Evolutionary conservation across 2,888 invertebrate species (phyloP).

Genomic region (Noctua janthina): DNA sequence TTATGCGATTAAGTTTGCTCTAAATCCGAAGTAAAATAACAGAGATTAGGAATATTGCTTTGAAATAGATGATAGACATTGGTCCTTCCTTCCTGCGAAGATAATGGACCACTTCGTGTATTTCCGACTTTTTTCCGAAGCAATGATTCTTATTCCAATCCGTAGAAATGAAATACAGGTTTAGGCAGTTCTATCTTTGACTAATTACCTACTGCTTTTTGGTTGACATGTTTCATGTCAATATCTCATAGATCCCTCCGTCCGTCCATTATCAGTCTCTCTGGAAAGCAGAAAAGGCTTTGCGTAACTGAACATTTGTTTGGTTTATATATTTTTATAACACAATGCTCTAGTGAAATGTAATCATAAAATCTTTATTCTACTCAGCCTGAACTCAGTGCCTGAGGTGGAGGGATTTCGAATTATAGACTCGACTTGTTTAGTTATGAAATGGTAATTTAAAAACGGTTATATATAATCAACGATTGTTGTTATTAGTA

Average conservation of each 20-base stretch:
- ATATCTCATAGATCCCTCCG: no score
- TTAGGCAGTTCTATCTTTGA: conserved; percentile 22
- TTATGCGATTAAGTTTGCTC: conserved; percentile 53
- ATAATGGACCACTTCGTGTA: conserved; percentile 70
- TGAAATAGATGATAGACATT: conserved; percentile 61
- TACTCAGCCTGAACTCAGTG: neutral
- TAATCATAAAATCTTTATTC: neutral
- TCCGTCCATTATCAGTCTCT: no score
- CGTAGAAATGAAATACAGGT: conserved; percentile 35
- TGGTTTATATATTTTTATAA: neutral
- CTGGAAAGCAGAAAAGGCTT: neutral
- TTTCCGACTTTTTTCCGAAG: conserved; percentile 63
- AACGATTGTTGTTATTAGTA: neutral
- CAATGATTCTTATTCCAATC: conserved; percentile 56
- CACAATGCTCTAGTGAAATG: neutral
- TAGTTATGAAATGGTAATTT: neutral
- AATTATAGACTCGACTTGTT: neutral
- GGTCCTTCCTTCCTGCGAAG: conserved; percentile 61
- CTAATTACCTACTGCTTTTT: conserved; percentile 23
- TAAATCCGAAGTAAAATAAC: conserved; percentile 47
- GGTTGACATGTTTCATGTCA: neutral
- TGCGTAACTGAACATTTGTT: neutral
- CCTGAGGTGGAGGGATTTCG: neutral
- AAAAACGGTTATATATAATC: neutral
- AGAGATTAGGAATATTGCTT: conserved; percentile 54